Conservation (phyloP, 2,797 vertebrate species). For the Clarias platycephalus region DNA sequence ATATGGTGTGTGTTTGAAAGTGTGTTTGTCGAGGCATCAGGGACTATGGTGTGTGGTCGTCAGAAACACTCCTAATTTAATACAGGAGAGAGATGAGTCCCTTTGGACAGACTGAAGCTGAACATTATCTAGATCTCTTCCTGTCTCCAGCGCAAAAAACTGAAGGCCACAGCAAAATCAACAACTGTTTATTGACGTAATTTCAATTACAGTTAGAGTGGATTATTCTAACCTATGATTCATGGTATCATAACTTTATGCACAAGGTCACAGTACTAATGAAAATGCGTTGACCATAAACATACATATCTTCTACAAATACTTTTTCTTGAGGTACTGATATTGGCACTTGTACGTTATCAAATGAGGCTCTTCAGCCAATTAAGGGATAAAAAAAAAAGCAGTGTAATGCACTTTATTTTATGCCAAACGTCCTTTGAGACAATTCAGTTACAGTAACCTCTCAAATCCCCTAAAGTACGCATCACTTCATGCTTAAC, state of each 20-base stretch:
- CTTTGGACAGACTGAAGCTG: conserved; percentile 16
- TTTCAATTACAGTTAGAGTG: neutral
- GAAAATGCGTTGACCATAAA: neutral
- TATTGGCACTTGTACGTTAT: no score
- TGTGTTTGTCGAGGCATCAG: neutral
- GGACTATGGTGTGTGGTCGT: neutral
- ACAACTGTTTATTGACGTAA: neutral
- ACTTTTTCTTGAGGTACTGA: no score
- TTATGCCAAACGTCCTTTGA: no score
- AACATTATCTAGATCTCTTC: conserved; percentile 39
- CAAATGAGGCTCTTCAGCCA: no score
- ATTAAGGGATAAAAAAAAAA: no score
- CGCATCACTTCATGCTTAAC: no score
- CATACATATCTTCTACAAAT: no score
- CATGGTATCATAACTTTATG: no score
- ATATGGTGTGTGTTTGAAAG: neutral
- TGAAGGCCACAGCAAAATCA: neutral
- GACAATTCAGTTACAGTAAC: no score
- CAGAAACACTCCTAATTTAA: conserved; percentile 43
- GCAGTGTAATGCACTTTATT: no score
- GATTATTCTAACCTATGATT: neutral
- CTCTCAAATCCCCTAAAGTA: no score
- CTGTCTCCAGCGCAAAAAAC: conserved; percentile 14
- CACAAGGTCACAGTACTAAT: neutral
- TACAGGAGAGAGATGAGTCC: conserved; percentile 30